Conservation (phyloP, 2,888 invertebrate genomes). For the Seira ritae region DNA sequence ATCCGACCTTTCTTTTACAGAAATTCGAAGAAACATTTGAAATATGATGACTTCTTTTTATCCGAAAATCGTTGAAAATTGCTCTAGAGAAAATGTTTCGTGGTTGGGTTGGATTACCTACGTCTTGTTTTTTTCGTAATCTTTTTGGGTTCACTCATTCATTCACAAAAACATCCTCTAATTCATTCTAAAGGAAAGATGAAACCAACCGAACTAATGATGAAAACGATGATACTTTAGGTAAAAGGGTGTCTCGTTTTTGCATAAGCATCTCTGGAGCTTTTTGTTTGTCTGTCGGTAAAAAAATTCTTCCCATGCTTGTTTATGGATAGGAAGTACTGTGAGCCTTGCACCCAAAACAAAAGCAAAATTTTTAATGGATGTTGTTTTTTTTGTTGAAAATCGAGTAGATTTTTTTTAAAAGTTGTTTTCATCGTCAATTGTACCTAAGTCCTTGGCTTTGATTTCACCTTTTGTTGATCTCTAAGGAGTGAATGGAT, state of each 20-base stretch:
- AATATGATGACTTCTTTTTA: slow-evolving; percentile 48
- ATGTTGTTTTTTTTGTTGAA: no score
- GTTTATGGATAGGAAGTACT: slow-evolving; percentile 39
- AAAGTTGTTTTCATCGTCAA: no score
- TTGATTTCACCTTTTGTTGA: slow-evolving; percentile 54
- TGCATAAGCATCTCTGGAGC: slow-evolving; percentile 46
- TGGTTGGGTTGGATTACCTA: slow-evolving; percentile 43
- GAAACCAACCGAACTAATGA: not conserved
- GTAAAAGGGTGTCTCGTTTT: slow-evolving; percentile 46
- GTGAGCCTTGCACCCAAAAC: slow-evolving; percentile 54
- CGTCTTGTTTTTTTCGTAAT: not conserved
- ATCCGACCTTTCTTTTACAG: no score
- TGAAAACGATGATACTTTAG: slow-evolving; percentile 17
- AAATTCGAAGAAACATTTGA: slow-evolving; percentile 55
- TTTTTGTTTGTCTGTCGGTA: no score
- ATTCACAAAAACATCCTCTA: no score
- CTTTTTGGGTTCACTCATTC: slow-evolving; percentile 6
- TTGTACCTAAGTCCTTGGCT: slow-evolving; percentile 54
- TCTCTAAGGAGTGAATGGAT: no score
- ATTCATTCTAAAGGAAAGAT: no score
- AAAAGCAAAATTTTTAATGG: slow-evolving; percentile 43
- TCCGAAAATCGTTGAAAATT: no score
- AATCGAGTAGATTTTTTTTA: no score
- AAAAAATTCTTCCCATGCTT: slow-evolving; percentile 45
- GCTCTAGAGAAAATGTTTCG: slow-evolving; percentile 43